Base-by-base conservation (phyloP, 2,113 vertebrate genomes). In the Cisticola juncidis region DNA sequence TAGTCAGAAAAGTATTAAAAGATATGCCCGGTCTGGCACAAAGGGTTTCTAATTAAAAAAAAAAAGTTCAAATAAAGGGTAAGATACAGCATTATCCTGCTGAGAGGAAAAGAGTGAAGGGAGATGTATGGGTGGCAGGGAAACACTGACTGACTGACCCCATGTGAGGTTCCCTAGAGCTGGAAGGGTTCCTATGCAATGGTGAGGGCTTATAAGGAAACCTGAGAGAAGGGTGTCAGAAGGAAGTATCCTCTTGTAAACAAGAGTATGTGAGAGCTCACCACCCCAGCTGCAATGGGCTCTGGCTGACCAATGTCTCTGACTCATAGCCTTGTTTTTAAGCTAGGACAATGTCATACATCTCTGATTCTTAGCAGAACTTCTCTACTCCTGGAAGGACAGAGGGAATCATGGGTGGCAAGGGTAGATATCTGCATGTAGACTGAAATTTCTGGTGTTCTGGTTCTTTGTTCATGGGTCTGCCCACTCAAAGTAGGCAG, bases 61-160 rank as follows among this genome's bases (percentile, higher is more conserved):
- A 45, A 0, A 4, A 5, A 18, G 4, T 33, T 40, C 12, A 66
- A 6, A 29, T 44, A 18, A 2, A 6, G 42, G 4, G 6, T 38
- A 44, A 56, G 45, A 35, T 33, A 33, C 8, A 21, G 11, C 58
- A 21, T 54, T 42, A 42, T 8, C 35, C 29, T 35, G 4, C 26
- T 45, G 35, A 4, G 23, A 53, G 28, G 36, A 81, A 54, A 7
- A 3, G 25, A 14, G 5, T 53, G n/a, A 60, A 65, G 44, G 48
- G n/a, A 33, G 18, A 40, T 36, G 9, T n/a, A 22, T 31, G 9
- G 21, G 14, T 79, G 38, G 11, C 8, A 58, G 28, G 20, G 8
- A 80, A 51, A 6, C 8, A 53, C 16, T 51, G 31, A 14, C 14
- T 56, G 11, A 26, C 12, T 57, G 9, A 68, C 13, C 3, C 12